A percentile compares a stretch with the other conserved stretches of the same genome.
Conservation (phyloP, 2,113 vertebrate species). For the Charina bottae region DNA sequence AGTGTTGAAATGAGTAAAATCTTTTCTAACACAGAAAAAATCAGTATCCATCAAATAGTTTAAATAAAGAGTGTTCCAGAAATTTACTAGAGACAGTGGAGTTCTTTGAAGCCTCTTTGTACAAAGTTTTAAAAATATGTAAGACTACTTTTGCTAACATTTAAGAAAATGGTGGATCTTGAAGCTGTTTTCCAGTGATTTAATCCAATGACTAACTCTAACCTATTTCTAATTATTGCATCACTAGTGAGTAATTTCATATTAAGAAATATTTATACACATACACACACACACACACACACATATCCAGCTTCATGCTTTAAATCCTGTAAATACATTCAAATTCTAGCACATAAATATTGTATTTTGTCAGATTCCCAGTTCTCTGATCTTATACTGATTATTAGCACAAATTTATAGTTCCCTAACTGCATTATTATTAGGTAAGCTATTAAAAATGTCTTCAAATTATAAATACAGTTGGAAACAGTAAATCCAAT, state of each 20-base stretch:
- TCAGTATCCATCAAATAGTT: neutral
- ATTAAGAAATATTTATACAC: conserved; percentile 12
- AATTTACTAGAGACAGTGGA: neutral
- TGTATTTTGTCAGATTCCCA: neutral
- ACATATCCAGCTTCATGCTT: neutral
- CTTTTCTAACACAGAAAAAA: neutral
- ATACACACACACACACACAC: neutral
- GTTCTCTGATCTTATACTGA: conserved; percentile 17
- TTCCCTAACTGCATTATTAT: neutral
- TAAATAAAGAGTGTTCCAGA: neutral
- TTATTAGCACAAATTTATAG: conserved; percentile 21
- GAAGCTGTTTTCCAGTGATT: conserved; percentile 29
- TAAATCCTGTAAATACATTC: conserved; percentile 14
- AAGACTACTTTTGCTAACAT: neutral
- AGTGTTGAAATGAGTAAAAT: neutral
- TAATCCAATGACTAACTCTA: conserved; percentile 19
- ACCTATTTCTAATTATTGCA: conserved; percentile 33
- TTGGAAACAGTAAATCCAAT: neutral
- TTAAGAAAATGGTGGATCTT: conserved; percentile 23
- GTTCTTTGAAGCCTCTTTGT: neutral
- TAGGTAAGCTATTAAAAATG: conserved; percentile 20
- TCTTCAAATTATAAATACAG: conserved; percentile 29
- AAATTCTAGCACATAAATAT: conserved; percentile 16
- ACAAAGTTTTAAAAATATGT: neutral
- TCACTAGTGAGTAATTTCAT: neutral